Evolutionary conservation across 1,140 invertebrate genomes (phyloP), one percentile per base, ranked within the genome.

Genomic region (Formica selysi): DNA sequence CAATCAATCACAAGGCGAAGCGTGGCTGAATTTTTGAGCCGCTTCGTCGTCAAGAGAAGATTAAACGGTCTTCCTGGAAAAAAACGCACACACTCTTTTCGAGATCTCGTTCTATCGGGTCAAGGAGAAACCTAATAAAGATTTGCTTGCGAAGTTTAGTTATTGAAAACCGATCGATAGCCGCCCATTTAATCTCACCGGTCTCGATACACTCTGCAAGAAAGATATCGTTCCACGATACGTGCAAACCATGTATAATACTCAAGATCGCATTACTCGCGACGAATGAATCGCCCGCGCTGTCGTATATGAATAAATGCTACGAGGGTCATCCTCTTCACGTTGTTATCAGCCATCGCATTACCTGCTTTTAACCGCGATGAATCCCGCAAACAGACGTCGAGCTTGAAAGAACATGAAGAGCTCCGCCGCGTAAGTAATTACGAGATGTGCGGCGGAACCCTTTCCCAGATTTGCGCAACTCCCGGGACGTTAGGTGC

Each of bases 381-480:
- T 73, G 79, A 81, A 81, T 81, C 19, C 68, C 79, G 57, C 79
- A 19, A 68, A 38, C 67, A 32, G 36, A 44, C 38, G 7, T 48
- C 38, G 38, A 36, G 38, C 41, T 59, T 41, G 85, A 76, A 68
- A 76, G 44, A 85, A 41, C 48, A 59, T n/a, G 19, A 59, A 19
- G 44, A 64, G 64, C 29, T 61, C 22, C 16, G 65, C 80, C 80
- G 85, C 85, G 65, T 74, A 83, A 86, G 85, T 86, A 86, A 86
- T 84, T 81, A 85, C 73, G 73, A 85, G 48, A 85, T 78, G 81
- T 78, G 71, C 44, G 57, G 22, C 61, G 59, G 61, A 70, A 88
- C 54, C 73, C 64, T 87, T 81, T 86, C 51, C 67, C 68, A 41
- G 79, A 87, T 87, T 78, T 80, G 74, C 76, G 59, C 74, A 85